Base-by-base conservation (phyloP, 2,888 invertebrate genomes). In the Ypsolopha sequella region DNA sequence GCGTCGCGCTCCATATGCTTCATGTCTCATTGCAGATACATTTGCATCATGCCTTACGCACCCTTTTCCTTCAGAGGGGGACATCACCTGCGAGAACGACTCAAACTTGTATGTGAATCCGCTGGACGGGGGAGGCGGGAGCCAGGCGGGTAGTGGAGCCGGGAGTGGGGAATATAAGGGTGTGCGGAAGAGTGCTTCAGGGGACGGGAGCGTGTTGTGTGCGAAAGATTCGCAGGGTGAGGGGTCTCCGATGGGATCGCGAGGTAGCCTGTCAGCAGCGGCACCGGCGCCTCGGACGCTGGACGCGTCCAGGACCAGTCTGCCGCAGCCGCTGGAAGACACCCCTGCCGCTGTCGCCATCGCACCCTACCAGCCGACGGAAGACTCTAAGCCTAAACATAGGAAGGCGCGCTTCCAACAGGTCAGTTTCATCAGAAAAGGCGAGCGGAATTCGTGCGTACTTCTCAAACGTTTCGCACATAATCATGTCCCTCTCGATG, bases 31-130 rank as follows among this genome's bases (percentile, higher is more conserved):
- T 87, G 93, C 96, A 70, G 97, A 97, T 85, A 97, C 97, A 62
- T 98, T 96, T 87, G 96, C 96, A 80, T 97, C 96, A 86, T 97
- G 97, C 89, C 94, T 96, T 88, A 97, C 97, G 70, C 96, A 97
- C 89, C 96, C 96, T 70, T 96, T 94, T 88, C 91, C 93, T 81
- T 95, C 95, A 67, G 94, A 95, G 88, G 92, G 91, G 74, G 92
- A 92, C 86, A 88, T 92, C 70, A 90, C 91, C 62, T 88, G 89
- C 74, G 90, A 90, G 72, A 86, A 84, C 70, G 92, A 92, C 77
- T 91, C 94, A 77, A 95, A 95, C 88, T 88, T 95, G 71, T 95
- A 95, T 84, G 93, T 95, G 74, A 95, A 95, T 86, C 95, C 95
- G 54, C 79, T 95, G 87, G 93, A 93, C 70, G 92, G 92, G 81